Conservation (phyloP, 2,888 invertebrate species). For the Lobophora halterata region DNA sequence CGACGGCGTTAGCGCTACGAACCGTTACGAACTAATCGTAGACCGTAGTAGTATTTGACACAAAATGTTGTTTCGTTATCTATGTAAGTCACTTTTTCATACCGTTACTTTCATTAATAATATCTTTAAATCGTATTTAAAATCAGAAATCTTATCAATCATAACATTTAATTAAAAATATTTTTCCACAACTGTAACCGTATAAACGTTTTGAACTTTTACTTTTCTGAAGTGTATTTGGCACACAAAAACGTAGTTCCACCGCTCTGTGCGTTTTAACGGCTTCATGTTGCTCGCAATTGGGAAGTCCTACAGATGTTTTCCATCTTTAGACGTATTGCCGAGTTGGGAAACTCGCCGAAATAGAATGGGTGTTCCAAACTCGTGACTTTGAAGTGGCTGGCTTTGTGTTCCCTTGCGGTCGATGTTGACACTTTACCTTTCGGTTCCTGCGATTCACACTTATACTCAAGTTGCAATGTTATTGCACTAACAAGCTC, state of each 20-base stretch:
- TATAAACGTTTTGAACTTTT: slow-evolving; percentile 21
- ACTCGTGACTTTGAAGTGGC: slow-evolving; percentile 12
- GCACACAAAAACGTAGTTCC: slow-evolving; percentile 24
- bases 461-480: no score
- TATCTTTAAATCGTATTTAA: not conserved
- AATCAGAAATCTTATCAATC: not conserved
- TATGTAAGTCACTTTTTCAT: no score
- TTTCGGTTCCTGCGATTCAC: no score
- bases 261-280: slow-evolving; percentile 16
- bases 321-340: slow-evolving; percentile 16
- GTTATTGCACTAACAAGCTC: no score
- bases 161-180: slow-evolving; percentile 4
- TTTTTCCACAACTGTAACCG: slow-evolving; percentile 9
- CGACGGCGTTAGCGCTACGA: slow-evolving; percentile 19
- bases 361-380: slow-evolving; percentile 32
- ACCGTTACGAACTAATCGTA: slow-evolving; percentile 32
- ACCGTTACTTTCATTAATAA: no score
- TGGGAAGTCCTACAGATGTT: slow-evolving; percentile 23
- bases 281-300: slow-evolving; percentile 28
- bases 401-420: slow-evolving; percentile 5
- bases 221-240: slow-evolving; percentile 17
- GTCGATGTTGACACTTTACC: no score
- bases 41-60: no score
- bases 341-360: slow-evolving; percentile 33
- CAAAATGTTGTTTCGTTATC: no score